Evolutionary conservation across 2,888 invertebrate genomes (phyloP).

Genomic region (Chydorus sphaericus): DNA sequence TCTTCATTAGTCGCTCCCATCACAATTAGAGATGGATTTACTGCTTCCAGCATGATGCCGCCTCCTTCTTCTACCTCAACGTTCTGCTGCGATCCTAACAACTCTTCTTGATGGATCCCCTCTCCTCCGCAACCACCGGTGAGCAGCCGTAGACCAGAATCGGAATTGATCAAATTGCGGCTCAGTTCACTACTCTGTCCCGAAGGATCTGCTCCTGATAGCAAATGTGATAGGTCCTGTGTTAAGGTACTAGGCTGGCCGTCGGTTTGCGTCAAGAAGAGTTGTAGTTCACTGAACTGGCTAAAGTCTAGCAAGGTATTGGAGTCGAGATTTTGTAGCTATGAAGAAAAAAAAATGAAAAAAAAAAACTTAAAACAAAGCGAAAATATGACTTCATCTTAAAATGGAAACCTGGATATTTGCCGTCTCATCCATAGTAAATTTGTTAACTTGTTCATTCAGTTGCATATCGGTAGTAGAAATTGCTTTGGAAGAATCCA

Average conservation of each 20-base stretch:
- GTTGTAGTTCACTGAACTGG: too few species aligned
- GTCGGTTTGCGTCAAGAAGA: background rate
- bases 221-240: background rate
- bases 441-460: too few species aligned
- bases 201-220: background rate
- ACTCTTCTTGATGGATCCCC: background rate
- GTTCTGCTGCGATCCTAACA: background rate
- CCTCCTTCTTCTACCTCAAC: background rate
- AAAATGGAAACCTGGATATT: slow-evolving; percentile 4
- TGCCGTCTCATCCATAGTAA: background rate
- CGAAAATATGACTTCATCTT: background rate
- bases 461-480: too few species aligned
- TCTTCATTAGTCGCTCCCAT: background rate
- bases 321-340: background rate
- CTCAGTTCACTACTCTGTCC: too few species aligned
- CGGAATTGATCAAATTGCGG: slow-evolving; percentile 1
- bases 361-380: background rate
- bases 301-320: background rate
- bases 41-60: background rate
- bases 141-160: slow-evolving; percentile 2
- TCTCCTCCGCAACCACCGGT: too few species aligned
- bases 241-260: background rate
- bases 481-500: too few species aligned
- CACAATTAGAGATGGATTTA: background rate
- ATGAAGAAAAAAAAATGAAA: background rate